phyloP scores from a whole-genome alignment of 2,888 invertebrate genomes.

The Drosophila phalerata region DNA sequence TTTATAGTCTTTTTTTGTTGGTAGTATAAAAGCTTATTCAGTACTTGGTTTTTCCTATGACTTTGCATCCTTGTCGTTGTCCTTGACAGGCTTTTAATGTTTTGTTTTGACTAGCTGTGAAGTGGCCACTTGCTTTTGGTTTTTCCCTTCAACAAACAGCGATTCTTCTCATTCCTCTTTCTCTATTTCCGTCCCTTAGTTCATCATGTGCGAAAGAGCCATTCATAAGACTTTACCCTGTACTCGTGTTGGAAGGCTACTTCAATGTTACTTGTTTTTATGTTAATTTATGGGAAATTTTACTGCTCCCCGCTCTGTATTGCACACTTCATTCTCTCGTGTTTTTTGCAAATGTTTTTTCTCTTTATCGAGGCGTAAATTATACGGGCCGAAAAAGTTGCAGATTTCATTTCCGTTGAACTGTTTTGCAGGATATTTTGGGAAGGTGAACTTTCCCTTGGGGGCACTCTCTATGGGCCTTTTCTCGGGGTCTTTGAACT shows the following conservation, averaged over 20 bases:
- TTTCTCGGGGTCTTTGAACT: slow-evolving; percentile 66
- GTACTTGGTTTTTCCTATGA: slow-evolving; percentile 3
- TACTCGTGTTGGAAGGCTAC: not conserved
- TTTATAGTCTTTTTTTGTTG: not conserved
- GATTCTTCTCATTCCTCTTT: not conserved
- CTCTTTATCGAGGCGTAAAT: slow-evolving; percentile 22
- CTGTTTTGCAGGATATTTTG: slow-evolving; percentile 59
- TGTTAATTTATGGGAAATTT: slow-evolving; percentile 70
- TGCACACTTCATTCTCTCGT: slow-evolving; percentile 28
- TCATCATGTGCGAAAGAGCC: slow-evolving; percentile 23
- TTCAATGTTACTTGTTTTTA: slow-evolving; percentile 20
- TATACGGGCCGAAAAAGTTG: slow-evolving; percentile 45
- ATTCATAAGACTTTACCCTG: slow-evolving; percentile 26
- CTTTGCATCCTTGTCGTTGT: slow-evolving; percentile 14
- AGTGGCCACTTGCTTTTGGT: slow-evolving; percentile 8
- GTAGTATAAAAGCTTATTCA: slow-evolving; percentile 5
- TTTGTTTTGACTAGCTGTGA: slow-evolving; percentile 43
- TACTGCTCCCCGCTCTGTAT: slow-evolving; percentile 12
- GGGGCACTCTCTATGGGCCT: not conserved
- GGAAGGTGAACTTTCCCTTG: slow-evolving; percentile 20
- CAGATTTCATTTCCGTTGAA: slow-evolving; percentile 71
- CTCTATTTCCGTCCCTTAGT: not conserved
- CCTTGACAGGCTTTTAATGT: slow-evolving; percentile 42
- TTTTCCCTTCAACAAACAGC: slow-evolving; percentile 10
- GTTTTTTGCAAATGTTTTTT: slow-evolving; percentile 57